phyloP scores from a whole-genome alignment of 2,888 invertebrate species.

The Clusia tigrina region DNA sequence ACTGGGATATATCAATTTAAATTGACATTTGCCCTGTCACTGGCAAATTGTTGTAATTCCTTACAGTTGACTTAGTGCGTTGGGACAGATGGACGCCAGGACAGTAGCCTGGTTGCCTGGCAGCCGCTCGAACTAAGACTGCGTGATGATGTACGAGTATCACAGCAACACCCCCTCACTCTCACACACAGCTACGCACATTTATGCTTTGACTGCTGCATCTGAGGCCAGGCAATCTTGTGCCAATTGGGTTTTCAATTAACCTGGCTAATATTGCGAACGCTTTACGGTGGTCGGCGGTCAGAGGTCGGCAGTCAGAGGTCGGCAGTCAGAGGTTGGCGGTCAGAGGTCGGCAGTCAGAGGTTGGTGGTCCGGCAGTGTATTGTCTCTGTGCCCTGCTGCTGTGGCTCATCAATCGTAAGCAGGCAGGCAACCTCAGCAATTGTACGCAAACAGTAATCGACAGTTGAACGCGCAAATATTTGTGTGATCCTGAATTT shows the following conservation, averaged over 20 bases:
- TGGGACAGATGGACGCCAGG: too few relatives aligned
- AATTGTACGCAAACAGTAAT: background rate
- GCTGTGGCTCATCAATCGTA: background rate
- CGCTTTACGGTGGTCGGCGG: background rate
- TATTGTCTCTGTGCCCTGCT: too few relatives aligned
- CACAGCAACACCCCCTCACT: background rate
- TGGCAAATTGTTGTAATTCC: constrained; percentile 2
- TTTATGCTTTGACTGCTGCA: background rate
- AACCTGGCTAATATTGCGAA: constrained; percentile 12
- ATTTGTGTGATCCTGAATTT: constrained; percentile 15
- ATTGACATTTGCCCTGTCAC: constrained; percentile 21
- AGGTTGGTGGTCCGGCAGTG: too few relatives aligned
- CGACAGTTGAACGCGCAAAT: background rate
- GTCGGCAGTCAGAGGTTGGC: background rate
- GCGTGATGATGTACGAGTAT: background rate
- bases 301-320: background rate
- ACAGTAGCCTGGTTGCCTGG: too few relatives aligned
- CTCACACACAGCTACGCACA: background rate
- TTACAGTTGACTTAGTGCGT: background rate
- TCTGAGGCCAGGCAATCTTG: constrained; percentile 8
- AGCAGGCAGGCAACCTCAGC: background rate
- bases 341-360: background rate
- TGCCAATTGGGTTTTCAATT: constrained; percentile 15
- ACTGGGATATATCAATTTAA: constrained; percentile 22
- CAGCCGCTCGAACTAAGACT: background rate